Evolutionary conservation across 1,140 invertebrate genomes (phyloP).

Genomic region (Trinorchestia longiramus): DNA sequence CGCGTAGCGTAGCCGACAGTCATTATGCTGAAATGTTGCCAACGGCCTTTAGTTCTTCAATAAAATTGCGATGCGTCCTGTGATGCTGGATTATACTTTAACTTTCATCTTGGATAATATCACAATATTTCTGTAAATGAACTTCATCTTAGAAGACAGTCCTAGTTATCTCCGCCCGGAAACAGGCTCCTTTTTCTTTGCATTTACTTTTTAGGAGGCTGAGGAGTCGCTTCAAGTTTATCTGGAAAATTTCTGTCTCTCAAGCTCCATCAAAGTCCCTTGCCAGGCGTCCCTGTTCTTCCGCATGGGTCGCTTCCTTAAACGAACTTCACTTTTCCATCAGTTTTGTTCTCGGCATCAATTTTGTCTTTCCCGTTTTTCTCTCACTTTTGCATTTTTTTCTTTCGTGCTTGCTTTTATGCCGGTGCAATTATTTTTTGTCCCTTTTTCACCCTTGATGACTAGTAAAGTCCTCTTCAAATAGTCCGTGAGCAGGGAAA

Average conservation of each 20-base stretch:
- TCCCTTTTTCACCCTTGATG: background rate
- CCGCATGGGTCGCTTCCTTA: background rate
- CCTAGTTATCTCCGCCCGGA: background rate
- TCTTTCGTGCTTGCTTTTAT: background rate
- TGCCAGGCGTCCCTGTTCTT: background rate
- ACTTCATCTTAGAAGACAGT: background rate
- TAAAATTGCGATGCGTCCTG: too few relatives aligned
- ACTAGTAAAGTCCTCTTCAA: background rate
- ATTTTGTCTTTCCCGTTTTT: too few relatives aligned
- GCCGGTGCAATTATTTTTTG: background rate
- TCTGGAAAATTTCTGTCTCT: background rate
- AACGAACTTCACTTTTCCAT: background rate
- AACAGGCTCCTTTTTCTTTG: background rate
- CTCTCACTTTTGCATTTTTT: background rate
- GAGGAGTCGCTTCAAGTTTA: background rate
- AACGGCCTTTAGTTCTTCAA: too few relatives aligned
- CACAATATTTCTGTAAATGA: background rate
- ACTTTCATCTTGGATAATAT: background rate
- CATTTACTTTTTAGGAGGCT: background rate
- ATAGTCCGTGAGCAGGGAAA: background rate
- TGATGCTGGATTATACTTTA: background rate
- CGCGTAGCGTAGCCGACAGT: too few relatives aligned
- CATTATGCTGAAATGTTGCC: too few relatives aligned
- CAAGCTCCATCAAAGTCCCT: background rate
- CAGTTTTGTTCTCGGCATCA: background rate